Conservation (phyloP, 1,140 invertebrate genomes). For the Rhopalosiphum maidis region DNA sequence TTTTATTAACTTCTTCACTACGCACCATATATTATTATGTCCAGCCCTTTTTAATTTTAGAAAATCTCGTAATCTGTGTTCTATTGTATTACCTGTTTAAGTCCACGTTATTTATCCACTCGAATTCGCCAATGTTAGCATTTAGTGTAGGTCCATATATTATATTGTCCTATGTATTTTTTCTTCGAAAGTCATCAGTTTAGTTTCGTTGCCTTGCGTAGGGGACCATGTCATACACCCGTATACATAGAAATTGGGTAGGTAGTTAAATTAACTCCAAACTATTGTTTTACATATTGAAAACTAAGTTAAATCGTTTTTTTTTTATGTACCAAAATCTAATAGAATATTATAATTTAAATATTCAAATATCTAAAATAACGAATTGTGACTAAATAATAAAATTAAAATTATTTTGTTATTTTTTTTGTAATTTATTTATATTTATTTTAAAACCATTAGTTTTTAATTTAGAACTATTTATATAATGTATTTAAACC, state of each 20-base stretch:
- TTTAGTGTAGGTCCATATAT: neutral
- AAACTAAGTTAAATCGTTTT: too few relatives aligned
- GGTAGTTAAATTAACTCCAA: too few relatives aligned
- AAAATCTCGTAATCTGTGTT: neutral
- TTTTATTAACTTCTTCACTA: neutral
- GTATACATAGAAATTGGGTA: neutral
- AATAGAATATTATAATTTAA: too few relatives aligned
- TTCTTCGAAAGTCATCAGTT: neutral
- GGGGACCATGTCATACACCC: neutral
- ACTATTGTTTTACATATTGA: too few relatives aligned
- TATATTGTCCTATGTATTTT: neutral
- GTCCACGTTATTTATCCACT: neutral
- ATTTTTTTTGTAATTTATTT: neutral
- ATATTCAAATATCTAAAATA: too few relatives aligned
- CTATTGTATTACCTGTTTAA: neutral
- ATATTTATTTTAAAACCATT: neutral
- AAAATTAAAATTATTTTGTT: neutral
- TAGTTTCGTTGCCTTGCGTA: neutral
- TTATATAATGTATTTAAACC: neutral
- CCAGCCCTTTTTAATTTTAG: neutral
- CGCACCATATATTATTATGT: neutral
- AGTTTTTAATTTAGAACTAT: neutral
- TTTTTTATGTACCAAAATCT: too few relatives aligned
- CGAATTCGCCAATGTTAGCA: neutral
- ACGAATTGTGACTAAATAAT: neutral